These are phyloP conservation scores for Falcaria lacertinaria DNA, from an alignment of 2,888 invertebrate genomes.

Conservation along the genomic window DNA sequence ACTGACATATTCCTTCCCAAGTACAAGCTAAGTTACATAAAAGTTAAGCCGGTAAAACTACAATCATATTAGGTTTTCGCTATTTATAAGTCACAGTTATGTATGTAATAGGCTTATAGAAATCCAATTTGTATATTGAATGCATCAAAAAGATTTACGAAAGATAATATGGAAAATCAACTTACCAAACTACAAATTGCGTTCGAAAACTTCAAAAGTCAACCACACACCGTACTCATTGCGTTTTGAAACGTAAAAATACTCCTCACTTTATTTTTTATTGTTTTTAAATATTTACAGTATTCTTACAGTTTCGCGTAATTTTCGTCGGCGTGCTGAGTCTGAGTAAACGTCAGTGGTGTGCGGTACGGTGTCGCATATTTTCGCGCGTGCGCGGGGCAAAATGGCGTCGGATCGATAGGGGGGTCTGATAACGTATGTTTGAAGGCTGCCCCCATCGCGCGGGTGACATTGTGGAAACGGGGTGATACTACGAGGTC, in stretches of 20 bases:
- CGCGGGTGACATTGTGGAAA: slow-evolving; percentile 58
- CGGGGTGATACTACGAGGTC: slow-evolving; percentile 68
- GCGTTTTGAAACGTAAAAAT: background rate
- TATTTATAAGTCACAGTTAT: no score
- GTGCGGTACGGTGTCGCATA: slow-evolving; percentile 69
- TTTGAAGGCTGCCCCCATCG: slow-evolving; percentile 61
- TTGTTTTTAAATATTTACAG: slow-evolving; percentile 40
- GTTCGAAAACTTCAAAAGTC: background rate
- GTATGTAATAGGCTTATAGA: slow-evolving; percentile 8
- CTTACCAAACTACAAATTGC: slow-evolving; percentile 15
- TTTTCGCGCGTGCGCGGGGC: slow-evolving; percentile 52
- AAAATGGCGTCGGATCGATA: slow-evolving; percentile 63
- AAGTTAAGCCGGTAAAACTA: background rate
- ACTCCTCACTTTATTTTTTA: background rate
- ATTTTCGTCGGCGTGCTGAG: slow-evolving; percentile 49
- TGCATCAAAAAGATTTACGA: slow-evolving; percentile 36
- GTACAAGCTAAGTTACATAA: no score
- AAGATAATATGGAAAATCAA: slow-evolving; percentile 19
- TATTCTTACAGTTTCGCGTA: slow-evolving; percentile 53
- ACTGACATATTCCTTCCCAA: no score
- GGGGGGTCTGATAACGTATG: slow-evolving; percentile 48
- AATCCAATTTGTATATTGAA: slow-evolving; percentile 35
- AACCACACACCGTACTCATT: background rate
- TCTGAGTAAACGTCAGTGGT: slow-evolving; percentile 58
- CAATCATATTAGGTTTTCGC: background rate